A percentile compares a stretch with the other conserved stretches of the same genome.
Conservation (phyloP, 2,113 vertebrate genomes). For the Cisticola juncidis region DNA sequence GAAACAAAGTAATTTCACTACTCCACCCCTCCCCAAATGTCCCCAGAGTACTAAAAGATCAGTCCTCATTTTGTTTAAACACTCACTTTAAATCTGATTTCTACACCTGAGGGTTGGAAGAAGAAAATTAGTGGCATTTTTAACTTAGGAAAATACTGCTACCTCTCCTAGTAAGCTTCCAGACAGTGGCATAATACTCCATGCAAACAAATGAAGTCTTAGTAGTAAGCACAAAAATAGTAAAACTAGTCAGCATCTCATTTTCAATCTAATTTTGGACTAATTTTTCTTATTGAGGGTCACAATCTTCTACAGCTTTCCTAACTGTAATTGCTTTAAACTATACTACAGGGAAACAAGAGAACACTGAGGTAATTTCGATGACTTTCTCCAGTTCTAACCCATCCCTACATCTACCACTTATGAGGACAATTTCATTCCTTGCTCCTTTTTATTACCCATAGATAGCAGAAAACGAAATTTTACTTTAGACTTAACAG, state of each 20-base stretch:
- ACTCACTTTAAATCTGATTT: not conserved
- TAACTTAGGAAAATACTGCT: not conserved
- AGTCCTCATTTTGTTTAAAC: not conserved
- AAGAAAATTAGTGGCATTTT: not conserved
- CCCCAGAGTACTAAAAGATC: not conserved
- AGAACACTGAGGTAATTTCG: not conserved
- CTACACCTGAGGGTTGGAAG: not conserved
- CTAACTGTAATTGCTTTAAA: not conserved
- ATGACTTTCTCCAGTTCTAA: not conserved
- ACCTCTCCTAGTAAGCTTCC: not conserved
- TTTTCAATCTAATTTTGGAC: not conserved
- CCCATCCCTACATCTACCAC: not conserved
- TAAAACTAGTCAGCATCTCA: not conserved
- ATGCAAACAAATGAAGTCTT: not conserved
- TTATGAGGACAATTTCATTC: not conserved
- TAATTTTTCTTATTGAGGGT: not conserved
- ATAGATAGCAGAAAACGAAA: not conserved
- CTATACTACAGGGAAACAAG: not conserved
- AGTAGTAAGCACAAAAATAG: not conserved
- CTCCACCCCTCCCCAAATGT: rapidly evolving
- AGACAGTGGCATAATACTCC: not conserved
- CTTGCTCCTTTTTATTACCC: not conserved
- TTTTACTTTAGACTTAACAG: not conserved
- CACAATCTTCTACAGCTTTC: not conserved
- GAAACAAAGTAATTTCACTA: not conserved